Evolutionary conservation across 2,888 invertebrate species (phyloP).

Genomic region (Troilus luridus): DNA sequence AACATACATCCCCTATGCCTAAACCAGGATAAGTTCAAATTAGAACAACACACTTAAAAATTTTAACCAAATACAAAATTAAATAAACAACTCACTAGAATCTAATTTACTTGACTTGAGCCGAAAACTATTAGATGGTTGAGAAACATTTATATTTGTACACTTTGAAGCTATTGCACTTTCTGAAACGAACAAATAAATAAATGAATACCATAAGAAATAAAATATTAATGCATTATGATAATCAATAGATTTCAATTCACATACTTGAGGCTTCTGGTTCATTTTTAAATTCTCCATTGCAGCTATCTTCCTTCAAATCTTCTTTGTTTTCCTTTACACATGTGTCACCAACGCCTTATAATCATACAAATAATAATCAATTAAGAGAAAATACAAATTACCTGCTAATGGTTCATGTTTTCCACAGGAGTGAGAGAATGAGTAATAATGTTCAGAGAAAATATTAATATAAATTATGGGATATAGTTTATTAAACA

Average conservation of each 20-base stretch:
- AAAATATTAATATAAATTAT: background rate
- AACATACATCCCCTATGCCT: conserved; percentile 14
- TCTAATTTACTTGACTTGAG: conserved; percentile 47
- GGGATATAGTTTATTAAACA: background rate
- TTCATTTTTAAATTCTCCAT: conserved; percentile 49
- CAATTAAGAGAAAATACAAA: background rate
- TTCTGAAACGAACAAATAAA: conserved; percentile 23
- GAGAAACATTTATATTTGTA: conserved; percentile 43
- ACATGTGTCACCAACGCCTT: conserved; percentile 44
- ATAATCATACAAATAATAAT: background rate
- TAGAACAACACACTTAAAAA: background rate
- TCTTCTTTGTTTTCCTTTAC: background rate
- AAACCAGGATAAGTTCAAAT: background rate
- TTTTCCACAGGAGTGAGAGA: background rate
- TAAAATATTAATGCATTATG: background rate
- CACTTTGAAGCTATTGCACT: conserved; percentile 9
- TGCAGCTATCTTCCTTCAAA: conserved; percentile 31
- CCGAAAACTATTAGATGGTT: conserved; percentile 43
- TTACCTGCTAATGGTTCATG: background rate
- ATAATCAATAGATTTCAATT: background rate
- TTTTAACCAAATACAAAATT: background rate
- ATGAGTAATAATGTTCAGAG: background rate
- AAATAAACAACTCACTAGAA: conserved; percentile 49
- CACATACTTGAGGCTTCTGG: conserved; percentile 2
- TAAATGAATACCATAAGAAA: background rate